These are phyloP conservation scores for Anagyrus pseudococci DNA, from an alignment of 2,888 invertebrate species.

Conservation along the genomic window DNA sequence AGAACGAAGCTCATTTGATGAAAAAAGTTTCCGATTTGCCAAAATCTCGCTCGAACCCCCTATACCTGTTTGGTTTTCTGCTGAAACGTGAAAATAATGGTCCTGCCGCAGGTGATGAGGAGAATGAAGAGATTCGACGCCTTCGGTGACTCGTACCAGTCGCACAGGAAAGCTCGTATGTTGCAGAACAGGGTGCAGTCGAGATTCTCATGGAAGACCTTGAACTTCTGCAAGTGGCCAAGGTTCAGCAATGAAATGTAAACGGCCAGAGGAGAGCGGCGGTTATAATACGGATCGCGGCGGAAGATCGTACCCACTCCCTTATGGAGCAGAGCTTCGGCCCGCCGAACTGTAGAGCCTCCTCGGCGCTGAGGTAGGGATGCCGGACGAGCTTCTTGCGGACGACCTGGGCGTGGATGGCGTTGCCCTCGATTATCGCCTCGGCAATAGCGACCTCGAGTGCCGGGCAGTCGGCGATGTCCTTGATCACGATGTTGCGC, in stretches of 20 bases:
- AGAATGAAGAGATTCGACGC: conserved; percentile 63
- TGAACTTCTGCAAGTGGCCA: conserved; percentile 58
- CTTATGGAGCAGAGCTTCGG: conserved; percentile 47
- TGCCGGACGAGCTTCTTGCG: conserved; percentile 50
- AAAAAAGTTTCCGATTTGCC: neutral
- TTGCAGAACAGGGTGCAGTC: conserved; percentile 59
- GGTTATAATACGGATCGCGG: too few species aligned
- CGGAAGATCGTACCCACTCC: conserved; percentile 59
- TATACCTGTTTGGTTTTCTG: conserved; percentile 56
- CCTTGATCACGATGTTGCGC: conserved; percentile 42
- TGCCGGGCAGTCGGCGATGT: conserved; percentile 46
- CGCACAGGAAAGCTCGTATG: conserved; percentile 58
- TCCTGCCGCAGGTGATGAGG: conserved; percentile 64
- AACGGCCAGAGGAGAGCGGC: too few species aligned
- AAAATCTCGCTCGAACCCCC: neutral
- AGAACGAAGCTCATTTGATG: neutral
- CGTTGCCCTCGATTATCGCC: conserved; percentile 69
- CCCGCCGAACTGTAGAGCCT: conserved; percentile 60
- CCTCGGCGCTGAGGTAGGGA: conserved; percentile 54
- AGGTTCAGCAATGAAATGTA: too few species aligned
- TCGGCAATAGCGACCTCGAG: conserved; percentile 64
- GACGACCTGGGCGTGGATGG: conserved; percentile 61
- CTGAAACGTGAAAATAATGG: conserved; percentile 65
- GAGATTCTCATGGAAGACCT: conserved; percentile 62
- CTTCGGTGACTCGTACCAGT: conserved; percentile 60